Percentiles rank a stretch among this genome's conserved stretches.
Conservation (phyloP, 2,797 vertebrate species). For the Peromyscus aztecus region DNA sequence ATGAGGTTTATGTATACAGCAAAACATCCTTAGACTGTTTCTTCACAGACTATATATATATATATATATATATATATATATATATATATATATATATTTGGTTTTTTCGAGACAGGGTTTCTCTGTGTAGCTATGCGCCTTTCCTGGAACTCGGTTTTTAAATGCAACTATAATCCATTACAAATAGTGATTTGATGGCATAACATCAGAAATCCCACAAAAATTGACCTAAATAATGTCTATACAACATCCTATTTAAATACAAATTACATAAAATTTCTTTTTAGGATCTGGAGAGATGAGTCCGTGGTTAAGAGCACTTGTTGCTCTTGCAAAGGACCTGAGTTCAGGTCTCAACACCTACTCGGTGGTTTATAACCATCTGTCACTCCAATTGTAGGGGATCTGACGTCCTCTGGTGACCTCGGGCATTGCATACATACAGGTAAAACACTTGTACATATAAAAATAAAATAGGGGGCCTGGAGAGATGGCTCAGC, state of each 20-base stretch:
- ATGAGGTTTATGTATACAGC: background rate
- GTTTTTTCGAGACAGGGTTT: too few species aligned
- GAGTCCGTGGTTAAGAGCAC: background rate
- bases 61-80: too few species aligned
- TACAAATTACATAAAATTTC: background rate
- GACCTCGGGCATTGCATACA: background rate
- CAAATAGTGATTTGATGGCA: background rate
- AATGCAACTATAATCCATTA: conserved; percentile 12
- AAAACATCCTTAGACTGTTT: conserved; percentile 28
- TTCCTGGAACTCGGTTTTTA: background rate
- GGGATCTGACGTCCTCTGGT: background rate
- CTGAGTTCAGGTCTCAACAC: background rate
- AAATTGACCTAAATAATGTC: conserved; percentile 17
- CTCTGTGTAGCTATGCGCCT: too few species aligned
- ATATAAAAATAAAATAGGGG: background rate
- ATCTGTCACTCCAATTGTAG: background rate
- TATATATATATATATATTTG: too few species aligned
- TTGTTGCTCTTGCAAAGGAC: background rate
- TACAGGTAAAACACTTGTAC: background rate
- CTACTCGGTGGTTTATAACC: background rate
- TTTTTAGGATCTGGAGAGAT: background rate
- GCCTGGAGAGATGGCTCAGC: background rate
- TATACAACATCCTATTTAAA: background rate
- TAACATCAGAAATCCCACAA: background rate
- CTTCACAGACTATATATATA: background rate